Conservation (phyloP, 2,888 invertebrate genomes). For the Lutraria lutraria region DNA sequence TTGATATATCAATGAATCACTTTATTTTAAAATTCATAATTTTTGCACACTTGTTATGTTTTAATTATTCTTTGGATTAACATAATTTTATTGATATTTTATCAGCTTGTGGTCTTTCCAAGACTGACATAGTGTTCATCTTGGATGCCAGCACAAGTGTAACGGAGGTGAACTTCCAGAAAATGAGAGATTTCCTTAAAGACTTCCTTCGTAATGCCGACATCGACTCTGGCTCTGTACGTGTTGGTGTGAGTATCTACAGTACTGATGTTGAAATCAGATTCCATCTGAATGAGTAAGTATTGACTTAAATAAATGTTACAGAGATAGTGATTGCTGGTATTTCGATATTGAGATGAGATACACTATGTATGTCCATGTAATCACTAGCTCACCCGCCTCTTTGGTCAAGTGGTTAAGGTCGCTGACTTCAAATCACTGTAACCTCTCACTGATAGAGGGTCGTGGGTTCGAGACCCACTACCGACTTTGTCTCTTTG, state of each 20-base stretch:
- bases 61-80: not conserved
- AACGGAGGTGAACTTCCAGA: slow-evolving; percentile 73
- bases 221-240: slow-evolving; percentile 73
- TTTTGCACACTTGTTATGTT: not conserved
- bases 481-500: no score
- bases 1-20: not conserved
- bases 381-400: no score
- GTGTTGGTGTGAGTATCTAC: slow-evolving; percentile 75
- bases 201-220: slow-evolving; percentile 64
- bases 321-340: no score
- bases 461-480: no score
- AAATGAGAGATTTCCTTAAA: slow-evolving; percentile 69
- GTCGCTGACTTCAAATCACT: no score
- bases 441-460: no score
- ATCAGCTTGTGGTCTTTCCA: slow-evolving; percentile 49
- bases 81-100: not conserved
- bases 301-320: not conserved
- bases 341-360: no score
- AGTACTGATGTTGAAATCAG: slow-evolving; percentile 66
- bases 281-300: slow-evolving; percentile 71
- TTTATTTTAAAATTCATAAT: not conserved
- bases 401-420: no score
- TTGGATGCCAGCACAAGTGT: slow-evolving; percentile 82
- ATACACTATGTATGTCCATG: no score
- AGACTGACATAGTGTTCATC: slow-evolving; percentile 74